Evolutionary conservation across 92 coral and sea anemone species (phyloP).

Genomic region (Scolanthus callimorphus): DNA sequence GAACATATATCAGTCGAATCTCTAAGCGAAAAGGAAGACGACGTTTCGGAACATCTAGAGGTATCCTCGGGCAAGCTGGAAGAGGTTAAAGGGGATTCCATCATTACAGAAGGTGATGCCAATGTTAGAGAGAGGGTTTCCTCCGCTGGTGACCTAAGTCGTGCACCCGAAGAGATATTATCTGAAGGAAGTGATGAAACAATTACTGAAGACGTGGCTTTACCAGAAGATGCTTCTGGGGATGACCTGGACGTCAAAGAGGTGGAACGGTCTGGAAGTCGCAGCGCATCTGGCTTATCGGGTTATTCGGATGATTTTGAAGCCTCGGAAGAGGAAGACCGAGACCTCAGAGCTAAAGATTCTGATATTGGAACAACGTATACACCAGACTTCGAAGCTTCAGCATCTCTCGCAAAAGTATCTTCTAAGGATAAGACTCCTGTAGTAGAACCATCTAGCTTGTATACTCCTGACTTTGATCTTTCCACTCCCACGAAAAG

Average conservation of each 20-base stretch:
- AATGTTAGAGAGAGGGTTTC: neutral
- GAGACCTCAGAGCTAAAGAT: no score
- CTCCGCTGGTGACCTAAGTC: neutral
- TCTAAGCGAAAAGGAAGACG: neutral
- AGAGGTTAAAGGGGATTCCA: conserved; percentile 6
- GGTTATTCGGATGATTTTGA: conserved; percentile 19
- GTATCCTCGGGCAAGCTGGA: no score
- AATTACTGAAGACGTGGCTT: neutral
- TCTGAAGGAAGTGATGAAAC: neutral
- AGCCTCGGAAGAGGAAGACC: conserved; percentile 3
- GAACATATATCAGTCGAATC: conserved; percentile 60
- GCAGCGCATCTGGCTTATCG: neutral
- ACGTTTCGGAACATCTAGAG: neutral
- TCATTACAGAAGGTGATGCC: no score
- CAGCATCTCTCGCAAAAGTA: conserved; percentile 19
- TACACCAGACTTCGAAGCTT: conserved; percentile 48
- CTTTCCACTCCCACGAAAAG: neutral
- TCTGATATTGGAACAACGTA: conserved; percentile 6
- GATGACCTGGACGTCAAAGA: conserved; percentile 18
- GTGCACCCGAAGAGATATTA: neutral
- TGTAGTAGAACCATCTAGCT: conserved; percentile 1
- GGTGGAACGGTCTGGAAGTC: conserved; percentile 14
- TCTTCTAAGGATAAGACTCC: conserved; percentile 2
- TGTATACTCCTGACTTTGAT: conserved; percentile 28
- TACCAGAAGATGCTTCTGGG: neutral